Conservation (phyloP, 2,113 vertebrate genomes). For the Onychostoma macrolepis region DNA sequence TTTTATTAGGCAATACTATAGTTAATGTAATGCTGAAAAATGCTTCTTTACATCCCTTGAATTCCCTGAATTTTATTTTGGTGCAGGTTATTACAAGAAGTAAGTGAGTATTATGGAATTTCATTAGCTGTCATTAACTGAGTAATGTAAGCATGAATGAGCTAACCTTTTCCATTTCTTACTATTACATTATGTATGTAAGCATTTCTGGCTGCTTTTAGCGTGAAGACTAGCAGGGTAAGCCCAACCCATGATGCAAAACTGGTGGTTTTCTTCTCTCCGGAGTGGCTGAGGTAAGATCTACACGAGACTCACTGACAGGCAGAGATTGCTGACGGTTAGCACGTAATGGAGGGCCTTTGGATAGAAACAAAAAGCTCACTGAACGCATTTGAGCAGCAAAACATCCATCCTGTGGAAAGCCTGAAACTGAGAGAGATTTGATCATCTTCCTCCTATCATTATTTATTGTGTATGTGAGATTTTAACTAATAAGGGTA, state of each 20-base stretch:
- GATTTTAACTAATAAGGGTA: neutral
- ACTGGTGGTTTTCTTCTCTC: slow-evolving; percentile 18
- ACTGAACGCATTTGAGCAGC: neutral
- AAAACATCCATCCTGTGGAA: neutral
- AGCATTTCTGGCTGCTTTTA: neutral
- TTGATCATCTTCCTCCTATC: neutral
- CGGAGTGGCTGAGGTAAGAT: slow-evolving; percentile 11
- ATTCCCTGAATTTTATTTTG: neutral
- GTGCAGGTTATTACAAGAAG: slow-evolving; percentile 11
- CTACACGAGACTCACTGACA: neutral
- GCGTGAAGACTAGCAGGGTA: neutral
- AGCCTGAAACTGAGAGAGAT: neutral
- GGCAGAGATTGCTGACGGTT: slow-evolving; percentile 34
- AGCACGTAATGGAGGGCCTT: neutral
- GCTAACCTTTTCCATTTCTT: slow-evolving; percentile 44
- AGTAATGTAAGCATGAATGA: slow-evolving; percentile 21
- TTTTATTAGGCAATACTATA: neutral
- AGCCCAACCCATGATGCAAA: slow-evolving; percentile 55
- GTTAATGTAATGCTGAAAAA: neutral
- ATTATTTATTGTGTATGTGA: neutral
- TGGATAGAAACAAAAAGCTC: neutral
- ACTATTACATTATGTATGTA: neutral
- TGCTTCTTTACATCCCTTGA: neutral
- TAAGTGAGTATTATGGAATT: neutral
- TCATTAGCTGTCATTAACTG: slow-evolving; percentile 9